Conservation (phyloP, 2,888 invertebrate genomes). For the Barypeithes pellucidus region DNA sequence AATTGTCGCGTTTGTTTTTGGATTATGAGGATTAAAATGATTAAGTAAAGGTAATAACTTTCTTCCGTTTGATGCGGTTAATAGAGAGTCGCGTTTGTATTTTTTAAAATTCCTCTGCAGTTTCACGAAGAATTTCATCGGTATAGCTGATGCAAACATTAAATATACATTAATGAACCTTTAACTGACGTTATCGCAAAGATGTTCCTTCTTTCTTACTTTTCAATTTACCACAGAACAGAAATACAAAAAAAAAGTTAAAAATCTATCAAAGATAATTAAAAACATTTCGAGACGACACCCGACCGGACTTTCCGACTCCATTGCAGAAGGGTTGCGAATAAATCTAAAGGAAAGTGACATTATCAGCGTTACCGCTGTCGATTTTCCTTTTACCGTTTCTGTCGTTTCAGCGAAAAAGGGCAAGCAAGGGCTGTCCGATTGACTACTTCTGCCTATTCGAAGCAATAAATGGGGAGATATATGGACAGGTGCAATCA, state of each 20-base stretch:
- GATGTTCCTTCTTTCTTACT: not conserved
- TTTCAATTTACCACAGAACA: not conserved
- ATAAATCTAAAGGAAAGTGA: conserved; percentile 69
- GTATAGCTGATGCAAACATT: too few species aligned
- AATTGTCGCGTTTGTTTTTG: conserved; percentile 17
- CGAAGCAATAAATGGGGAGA: conserved; percentile 66
- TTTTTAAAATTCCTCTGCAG: not conserved
- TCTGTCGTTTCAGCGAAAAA: conserved; percentile 68
- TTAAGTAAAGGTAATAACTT: not conserved
- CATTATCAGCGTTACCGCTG: conserved; percentile 66
- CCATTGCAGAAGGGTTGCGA: conserved; percentile 62
- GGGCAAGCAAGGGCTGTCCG: conserved; percentile 60
- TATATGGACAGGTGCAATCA: conserved; percentile 71
- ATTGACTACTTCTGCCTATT: conserved; percentile 56
- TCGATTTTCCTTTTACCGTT: conserved; percentile 66
- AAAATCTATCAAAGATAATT: conserved; percentile 47
- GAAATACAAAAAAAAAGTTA: conserved; percentile 5
- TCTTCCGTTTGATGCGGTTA: not conserved
- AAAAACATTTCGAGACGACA: conserved; percentile 53
- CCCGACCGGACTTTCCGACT: conserved; percentile 43
- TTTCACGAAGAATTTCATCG: too few species aligned
- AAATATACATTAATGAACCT: too few species aligned
- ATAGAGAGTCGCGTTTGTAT: too few species aligned
- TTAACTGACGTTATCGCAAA: conserved; percentile 12
- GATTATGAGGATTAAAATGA: conserved; percentile 17